Percentiles rank a stretch among this genome's conserved stretches.
These are phyloP conservation scores for Drosophila sp. DNA, from an alignment of 1,140 invertebrate genomes.

Conservation along the genomic window DNA sequence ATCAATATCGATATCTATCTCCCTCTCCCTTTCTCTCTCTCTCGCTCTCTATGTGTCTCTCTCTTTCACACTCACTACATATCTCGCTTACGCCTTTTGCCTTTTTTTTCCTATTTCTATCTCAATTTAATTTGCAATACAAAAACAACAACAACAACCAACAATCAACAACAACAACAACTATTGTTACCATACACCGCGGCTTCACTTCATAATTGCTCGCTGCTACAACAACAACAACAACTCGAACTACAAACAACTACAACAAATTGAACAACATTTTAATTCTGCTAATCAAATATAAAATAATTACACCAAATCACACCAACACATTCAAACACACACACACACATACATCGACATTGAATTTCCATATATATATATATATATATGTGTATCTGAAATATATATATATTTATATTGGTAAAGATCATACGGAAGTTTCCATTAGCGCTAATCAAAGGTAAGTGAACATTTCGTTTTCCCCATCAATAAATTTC, in stretches of 20 bases:
- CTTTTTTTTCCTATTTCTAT: conserved; percentile 24
- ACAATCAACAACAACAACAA: conserved; percentile 24
- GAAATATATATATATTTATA: conserved; percentile 25
- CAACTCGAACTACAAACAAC: conserved; percentile 38
- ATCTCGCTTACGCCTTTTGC: conserved; percentile 16
- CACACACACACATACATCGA: neutral
- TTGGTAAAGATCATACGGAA: conserved; percentile 79
- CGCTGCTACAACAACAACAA: conserved; percentile 35
- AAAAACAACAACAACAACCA: conserved; percentile 47
- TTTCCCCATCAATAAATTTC: neutral
- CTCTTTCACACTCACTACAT: conserved; percentile 22
- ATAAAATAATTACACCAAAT: neutral
- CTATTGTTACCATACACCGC: neutral
- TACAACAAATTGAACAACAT: conserved; percentile 15
- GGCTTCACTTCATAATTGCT: conserved; percentile 11
- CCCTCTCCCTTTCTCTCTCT: conserved; percentile 7
- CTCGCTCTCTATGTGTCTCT: conserved; percentile 18
- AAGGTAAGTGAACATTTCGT: conserved; percentile 66
- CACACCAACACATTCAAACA: neutral
- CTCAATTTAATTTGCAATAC: conserved; percentile 43
- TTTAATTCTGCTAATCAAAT: conserved; percentile 10
- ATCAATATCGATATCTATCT: conserved; percentile 7
- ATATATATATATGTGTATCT: neutral
- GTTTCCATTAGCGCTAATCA: conserved; percentile 77
- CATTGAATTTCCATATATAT: neutral